Evolutionary conservation across 2,888 invertebrate genomes (phyloP).

Genomic region (Chaitophorus viminalis): DNA sequence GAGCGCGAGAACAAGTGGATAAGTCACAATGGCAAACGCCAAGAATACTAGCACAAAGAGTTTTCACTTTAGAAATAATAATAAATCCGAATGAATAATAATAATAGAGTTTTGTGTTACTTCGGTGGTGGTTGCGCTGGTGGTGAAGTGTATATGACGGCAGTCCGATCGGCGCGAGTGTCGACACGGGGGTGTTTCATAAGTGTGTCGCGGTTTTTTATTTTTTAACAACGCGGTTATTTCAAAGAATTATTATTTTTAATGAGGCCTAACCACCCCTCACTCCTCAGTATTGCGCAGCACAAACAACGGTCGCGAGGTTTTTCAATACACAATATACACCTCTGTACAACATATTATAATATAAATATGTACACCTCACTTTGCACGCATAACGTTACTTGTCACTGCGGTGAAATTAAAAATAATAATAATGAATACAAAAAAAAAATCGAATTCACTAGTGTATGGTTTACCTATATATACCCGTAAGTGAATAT

Average conservation of each 20-base stretch:
- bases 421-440: slow-evolving; percentile 2
- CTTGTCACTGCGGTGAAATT: neutral
- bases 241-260: slow-evolving; percentile 61
- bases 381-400: neutral
- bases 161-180: slow-evolving; percentile 42
- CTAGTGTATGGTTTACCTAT: neutral
- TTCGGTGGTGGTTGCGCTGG: slow-evolving; percentile 5
- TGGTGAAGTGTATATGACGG: slow-evolving; percentile 36
- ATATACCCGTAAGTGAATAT: too few species aligned
- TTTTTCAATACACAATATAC: slow-evolving; percentile 33
- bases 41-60: slow-evolving; percentile 58
- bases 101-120: slow-evolving; percentile 54
- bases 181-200: slow-evolving; percentile 47
- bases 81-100: slow-evolving; percentile 53
- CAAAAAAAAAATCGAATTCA: neutral
- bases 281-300: neutral
- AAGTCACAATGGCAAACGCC: slow-evolving; percentile 54
- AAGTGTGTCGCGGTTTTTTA: slow-evolving; percentile 51
- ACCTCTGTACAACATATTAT: neutral
- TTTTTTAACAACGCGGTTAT: slow-evolving; percentile 38
- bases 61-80: slow-evolving; percentile 58
- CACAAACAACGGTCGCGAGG: neutral
- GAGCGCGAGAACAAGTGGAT: slow-evolving; percentile 53
- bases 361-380: neutral
- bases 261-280: slow-evolving; percentile 52